phyloP scores from a whole-genome alignment of 2,113 vertebrate species.

The Anas platyrhynchos region DNA sequence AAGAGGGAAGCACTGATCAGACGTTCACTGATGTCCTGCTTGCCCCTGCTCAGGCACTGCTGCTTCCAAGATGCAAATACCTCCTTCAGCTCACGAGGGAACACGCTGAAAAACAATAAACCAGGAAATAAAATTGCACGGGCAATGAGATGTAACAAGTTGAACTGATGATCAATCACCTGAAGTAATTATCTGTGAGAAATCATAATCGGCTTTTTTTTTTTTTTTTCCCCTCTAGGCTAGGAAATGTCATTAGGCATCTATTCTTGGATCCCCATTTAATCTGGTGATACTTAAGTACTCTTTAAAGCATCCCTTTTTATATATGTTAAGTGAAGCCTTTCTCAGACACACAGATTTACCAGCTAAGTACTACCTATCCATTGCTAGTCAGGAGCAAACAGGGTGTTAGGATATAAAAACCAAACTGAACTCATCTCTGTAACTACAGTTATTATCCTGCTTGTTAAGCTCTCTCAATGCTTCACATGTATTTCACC shows the following conservation, averaged over 20 bases:
- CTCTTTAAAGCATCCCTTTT: constrained; percentile 21
- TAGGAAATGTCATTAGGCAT: constrained; percentile 32
- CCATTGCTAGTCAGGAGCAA: background rate
- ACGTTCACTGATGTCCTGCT: constrained; percentile 91
- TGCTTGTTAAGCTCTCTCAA: background rate
- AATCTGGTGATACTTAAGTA: constrained; percentile 13
- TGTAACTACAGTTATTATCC: background rate
- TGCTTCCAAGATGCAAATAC: constrained; percentile 96
- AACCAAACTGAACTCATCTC: constrained; percentile 19
- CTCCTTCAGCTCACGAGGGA: constrained; percentile 95
- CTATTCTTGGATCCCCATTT: constrained; percentile 40
- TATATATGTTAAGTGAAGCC: background rate
- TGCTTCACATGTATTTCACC: background rate
- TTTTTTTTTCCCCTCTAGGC: background rate
- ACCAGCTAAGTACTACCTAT: background rate
- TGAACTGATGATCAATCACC: background rate
- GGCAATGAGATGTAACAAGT: background rate
- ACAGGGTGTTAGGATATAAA: background rate
- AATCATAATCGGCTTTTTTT: background rate
- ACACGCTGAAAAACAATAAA: constrained; percentile 80
- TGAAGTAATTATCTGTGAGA: background rate
- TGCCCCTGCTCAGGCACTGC: constrained; percentile 88
- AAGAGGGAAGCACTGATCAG: constrained; percentile 96
- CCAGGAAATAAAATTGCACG: background rate
- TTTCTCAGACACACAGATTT: constrained; percentile 1